Conservation (phyloP, 1,140 invertebrate genomes). For the Alviniconcha marisindica region DNA sequence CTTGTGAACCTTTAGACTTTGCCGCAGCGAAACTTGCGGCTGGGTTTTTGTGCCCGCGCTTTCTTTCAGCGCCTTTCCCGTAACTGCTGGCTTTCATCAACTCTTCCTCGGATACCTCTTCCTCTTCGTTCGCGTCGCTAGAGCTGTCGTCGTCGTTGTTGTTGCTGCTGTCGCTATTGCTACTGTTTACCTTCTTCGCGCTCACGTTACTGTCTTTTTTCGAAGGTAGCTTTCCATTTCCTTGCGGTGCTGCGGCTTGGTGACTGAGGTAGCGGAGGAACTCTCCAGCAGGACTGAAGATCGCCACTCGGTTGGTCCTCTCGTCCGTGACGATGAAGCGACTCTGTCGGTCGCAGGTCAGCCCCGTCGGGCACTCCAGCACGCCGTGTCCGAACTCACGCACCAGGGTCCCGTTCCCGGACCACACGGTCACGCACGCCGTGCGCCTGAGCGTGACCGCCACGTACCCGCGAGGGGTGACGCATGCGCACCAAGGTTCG, state of each 20-base stretch:
- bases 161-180: not conserved
- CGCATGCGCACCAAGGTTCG: conserved; percentile 46
- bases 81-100: not conserved
- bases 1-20: no score
- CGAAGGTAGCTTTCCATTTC: not conserved
- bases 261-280: conserved; percentile 33
- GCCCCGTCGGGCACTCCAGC: conserved; percentile 48
- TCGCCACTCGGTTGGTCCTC: conserved; percentile 41
- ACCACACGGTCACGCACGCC: conserved; percentile 48
- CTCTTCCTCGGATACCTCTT: not conserved
- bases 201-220: not conserved
- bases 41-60: no score
- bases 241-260: not conserved
- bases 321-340: conserved; percentile 53
- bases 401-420: conserved; percentile 38
- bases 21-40: no score
- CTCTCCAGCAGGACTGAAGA: conserved; percentile 43
- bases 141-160: not conserved
- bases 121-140: not conserved
- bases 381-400: conserved; percentile 43
- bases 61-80: no score
- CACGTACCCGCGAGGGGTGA: conserved; percentile 42
- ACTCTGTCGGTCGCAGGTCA: conserved; percentile 49
- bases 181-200: not conserved
- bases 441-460: conserved; percentile 45